Evolutionary conservation across 1,140 invertebrate genomes (phyloP), one percentile per base, ranked within the genome.

Genomic region (Apis laboriosa): DNA sequence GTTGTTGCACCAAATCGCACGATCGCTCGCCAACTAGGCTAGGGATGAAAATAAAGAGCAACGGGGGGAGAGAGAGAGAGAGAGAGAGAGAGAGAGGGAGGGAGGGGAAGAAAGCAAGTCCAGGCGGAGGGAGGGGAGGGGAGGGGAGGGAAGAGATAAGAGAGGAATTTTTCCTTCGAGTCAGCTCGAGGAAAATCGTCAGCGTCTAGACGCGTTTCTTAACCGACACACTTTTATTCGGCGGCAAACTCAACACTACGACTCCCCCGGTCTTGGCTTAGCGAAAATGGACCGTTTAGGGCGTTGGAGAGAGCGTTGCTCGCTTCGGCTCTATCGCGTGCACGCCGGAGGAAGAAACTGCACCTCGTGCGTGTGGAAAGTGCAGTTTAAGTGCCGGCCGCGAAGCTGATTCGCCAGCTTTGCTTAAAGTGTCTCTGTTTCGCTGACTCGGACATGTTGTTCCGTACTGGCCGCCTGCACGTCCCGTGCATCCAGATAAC

Each of bases 401-500:
- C 63, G 68, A 83, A 71, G 55, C 74, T 28, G 85, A 88, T 80
- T 88, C 86, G 86, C 67, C 84, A 78, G 78, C 84, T 79, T 89
- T 85, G 84, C 82, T 85, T 74, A 79, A 89, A 89, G 85, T 86
- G 85, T 87, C 89, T 83, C 77, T 67, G 88, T 90, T 91, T 90
- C 88, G 86, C 85, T 85, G 90, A 90, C 90, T 89, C 90, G 90
- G 87, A 88, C 90, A 90, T 83, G 89, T 91, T 89, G 89, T 90
- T 88, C 85, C 86, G 87, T 90, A 91, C 89, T 91, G 90, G 90
- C 88, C 86, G 88, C 85, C 90, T 83, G 88, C 84, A 88, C 90
- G 90, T 90, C 84, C 87, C 79, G 90, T 90, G 89, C 90, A 92
- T 90, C 85, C 88, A 90, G 90, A 91, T 92, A 92, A 90, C 90